A percentile compares a stretch with the other conserved stretches of the same genome.
phyloP scores from a whole-genome alignment of 2,888 invertebrate genomes.

The Operophtera brumata region DNA sequence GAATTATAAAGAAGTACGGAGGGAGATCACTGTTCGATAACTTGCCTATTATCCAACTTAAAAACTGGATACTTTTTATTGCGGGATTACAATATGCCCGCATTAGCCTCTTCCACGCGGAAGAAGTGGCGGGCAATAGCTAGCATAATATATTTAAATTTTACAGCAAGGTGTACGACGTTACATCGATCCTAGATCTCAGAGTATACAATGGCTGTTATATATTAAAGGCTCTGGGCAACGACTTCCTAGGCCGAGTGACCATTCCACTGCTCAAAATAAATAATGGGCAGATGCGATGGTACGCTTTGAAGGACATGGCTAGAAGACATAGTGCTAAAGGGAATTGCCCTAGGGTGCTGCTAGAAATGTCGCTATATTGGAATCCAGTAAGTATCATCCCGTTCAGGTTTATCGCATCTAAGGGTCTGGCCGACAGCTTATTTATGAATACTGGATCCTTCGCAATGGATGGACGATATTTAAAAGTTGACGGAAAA shows the following conservation, averaged over 20 bases:
- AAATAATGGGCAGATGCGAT: conserved; percentile 52
- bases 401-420: not conserved
- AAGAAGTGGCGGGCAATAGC: too few relatives aligned
- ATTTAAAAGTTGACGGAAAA: too few relatives aligned
- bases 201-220: conserved; percentile 60
- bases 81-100: too few relatives aligned
- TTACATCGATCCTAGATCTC: conserved; percentile 63
- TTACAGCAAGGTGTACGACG: conserved; percentile 68
- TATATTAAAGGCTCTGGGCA: conserved; percentile 45
- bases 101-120: too few relatives aligned
- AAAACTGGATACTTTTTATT: too few relatives aligned
- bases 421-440: too few relatives aligned
- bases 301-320: conserved; percentile 67
- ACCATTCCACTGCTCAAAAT: conserved; percentile 65
- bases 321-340: conserved; percentile 54
- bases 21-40: too few relatives aligned
- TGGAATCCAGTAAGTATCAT: conserved; percentile 67
- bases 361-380: conserved; percentile 59
- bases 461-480: too few relatives aligned
- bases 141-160: not conserved
- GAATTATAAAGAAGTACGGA: too few relatives aligned
- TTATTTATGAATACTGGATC: too few relatives aligned
- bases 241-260: conserved; percentile 58
- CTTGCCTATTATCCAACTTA: too few relatives aligned
- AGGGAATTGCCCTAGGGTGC: conserved; percentile 67